These are phyloP conservation scores for Austrolebias charrua DNA, from an alignment of 2,797 vertebrate species.

Conservation along the genomic window DNA sequence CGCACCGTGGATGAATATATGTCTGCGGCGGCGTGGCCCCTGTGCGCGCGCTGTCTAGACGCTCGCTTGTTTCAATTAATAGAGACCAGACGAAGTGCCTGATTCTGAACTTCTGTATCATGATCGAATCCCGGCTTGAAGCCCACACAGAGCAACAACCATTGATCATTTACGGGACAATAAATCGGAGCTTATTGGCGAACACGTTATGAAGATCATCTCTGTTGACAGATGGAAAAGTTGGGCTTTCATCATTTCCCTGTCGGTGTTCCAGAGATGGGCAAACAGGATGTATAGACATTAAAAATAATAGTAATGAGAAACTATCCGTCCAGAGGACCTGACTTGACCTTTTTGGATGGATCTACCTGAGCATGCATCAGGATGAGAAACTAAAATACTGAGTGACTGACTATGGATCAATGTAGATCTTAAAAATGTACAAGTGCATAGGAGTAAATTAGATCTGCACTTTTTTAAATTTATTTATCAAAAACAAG, in stretches of 20 bases:
- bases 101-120: conserved; percentile 48
- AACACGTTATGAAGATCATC: conserved; percentile 64
- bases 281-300: too few species aligned
- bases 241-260: conserved; percentile 48
- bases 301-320: too few species aligned
- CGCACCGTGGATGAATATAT: conserved; percentile 40
- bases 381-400: too few species aligned
- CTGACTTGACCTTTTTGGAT: too few species aligned
- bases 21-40: conserved; percentile 36
- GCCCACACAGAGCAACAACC: conserved; percentile 62
- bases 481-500: conserved; percentile 15
- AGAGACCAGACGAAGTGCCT: conserved; percentile 41
- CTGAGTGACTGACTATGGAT: too few species aligned
- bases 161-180: conserved; percentile 46
- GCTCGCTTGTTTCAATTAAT: conserved; percentile 37
- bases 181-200: conserved; percentile 65
- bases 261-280: conserved; percentile 34
- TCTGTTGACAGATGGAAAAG: conserved; percentile 48
- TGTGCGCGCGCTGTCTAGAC: conserved; percentile 64
- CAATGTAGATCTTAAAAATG: too few species aligned
- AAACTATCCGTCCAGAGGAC: too few species aligned
- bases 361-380: too few species aligned
- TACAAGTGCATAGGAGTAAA: too few species aligned
- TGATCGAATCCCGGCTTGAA: conserved; percentile 29
- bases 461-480: too few species aligned